A percentile compares a stretch with the other conserved stretches of the same genome.
phyloP scores from a whole-genome alignment of 1,140 invertebrate species.

The Bombus fervidus region DNA sequence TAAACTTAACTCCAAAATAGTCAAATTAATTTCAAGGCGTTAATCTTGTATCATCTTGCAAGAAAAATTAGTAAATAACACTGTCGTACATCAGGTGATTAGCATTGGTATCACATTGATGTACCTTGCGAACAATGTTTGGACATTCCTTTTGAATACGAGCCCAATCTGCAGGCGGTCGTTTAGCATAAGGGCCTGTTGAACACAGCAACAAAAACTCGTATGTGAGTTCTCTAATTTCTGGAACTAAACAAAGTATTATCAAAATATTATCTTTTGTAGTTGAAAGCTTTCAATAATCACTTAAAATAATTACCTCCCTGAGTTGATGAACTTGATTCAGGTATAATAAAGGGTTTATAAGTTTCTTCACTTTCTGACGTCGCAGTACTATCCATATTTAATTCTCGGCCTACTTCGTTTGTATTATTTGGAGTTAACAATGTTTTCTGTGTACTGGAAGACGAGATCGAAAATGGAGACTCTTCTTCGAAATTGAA shows the following conservation, averaged over 20 bases:
- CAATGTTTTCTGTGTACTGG: conserved; percentile 65
- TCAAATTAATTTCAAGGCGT: conserved; percentile 37
- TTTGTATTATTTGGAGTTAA: conserved; percentile 65
- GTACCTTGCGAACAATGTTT: conserved; percentile 83
- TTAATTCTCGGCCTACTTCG: conserved; percentile 69
- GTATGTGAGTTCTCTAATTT: conserved; percentile 80
- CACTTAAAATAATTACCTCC: conserved; percentile 48
- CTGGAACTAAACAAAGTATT: conserved; percentile 62
- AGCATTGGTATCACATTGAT: conserved; percentile 63
- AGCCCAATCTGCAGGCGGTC: conserved; percentile 82
- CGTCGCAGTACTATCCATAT: conserved; percentile 73
- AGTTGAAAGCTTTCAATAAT: not conserved
- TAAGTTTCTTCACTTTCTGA: conserved; percentile 77
- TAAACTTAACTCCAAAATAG: conserved; percentile 21
- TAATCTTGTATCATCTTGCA: conserved; percentile 49
- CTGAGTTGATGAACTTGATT: conserved; percentile 48
- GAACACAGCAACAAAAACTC: conserved; percentile 83
- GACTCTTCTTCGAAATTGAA: conserved; percentile 82
- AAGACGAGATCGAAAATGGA: conserved; percentile 58
- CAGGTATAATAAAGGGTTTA: conserved; percentile 63
- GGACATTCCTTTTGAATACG: conserved; percentile 83
- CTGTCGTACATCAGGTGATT: conserved; percentile 64
- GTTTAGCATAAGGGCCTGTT: conserved; percentile 83
- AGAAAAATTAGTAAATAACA: conserved; percentile 59
- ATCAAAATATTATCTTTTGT: not conserved